Conservation (phyloP, 2,888 invertebrate species). For the Lycaena phlaeas region DNA sequence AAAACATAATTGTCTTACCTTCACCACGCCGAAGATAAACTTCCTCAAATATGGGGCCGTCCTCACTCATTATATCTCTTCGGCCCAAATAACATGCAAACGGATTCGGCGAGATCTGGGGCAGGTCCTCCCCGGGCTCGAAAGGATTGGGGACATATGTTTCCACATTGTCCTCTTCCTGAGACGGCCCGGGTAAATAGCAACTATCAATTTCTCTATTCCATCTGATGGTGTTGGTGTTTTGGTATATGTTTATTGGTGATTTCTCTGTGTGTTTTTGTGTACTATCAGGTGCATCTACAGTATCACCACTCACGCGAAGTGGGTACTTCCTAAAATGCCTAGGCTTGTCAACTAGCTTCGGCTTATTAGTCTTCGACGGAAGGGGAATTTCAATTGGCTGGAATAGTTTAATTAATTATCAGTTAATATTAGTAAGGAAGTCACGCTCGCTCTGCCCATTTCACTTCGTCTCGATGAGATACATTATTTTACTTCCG, state of each 20-base stretch:
- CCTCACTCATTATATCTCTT: constrained; percentile 7
- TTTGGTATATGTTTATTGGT: too few species aligned
- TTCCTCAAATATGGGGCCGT: constrained; percentile 30
- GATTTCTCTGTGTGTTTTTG: constrained; percentile 24
- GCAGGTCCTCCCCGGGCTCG: background rate
- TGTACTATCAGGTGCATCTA: background rate
- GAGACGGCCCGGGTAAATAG: too few species aligned
- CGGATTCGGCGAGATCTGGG: background rate
- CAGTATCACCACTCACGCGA: constrained; percentile 25
- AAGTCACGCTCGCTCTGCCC: too few species aligned
- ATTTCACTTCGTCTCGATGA: too few species aligned
- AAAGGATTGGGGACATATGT: constrained; percentile 28
- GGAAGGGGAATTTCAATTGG: constrained; percentile 49
- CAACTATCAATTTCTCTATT: too few species aligned
- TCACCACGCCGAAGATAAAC: constrained; percentile 32
- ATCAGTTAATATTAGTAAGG: too few species aligned
- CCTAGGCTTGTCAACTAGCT: constrained; percentile 48
- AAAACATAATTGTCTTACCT: too few species aligned
- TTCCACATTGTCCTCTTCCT: too few species aligned
- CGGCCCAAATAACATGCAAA: background rate
- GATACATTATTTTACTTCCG: too few species aligned
- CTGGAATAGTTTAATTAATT: too few species aligned
- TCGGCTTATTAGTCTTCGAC: constrained; percentile 44
- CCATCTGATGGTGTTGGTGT: too few species aligned
- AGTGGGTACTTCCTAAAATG: constrained; percentile 53